Evolutionary conservation across 1,140 invertebrate species (phyloP).

Genomic region (Palaemon carinicauda): DNA sequence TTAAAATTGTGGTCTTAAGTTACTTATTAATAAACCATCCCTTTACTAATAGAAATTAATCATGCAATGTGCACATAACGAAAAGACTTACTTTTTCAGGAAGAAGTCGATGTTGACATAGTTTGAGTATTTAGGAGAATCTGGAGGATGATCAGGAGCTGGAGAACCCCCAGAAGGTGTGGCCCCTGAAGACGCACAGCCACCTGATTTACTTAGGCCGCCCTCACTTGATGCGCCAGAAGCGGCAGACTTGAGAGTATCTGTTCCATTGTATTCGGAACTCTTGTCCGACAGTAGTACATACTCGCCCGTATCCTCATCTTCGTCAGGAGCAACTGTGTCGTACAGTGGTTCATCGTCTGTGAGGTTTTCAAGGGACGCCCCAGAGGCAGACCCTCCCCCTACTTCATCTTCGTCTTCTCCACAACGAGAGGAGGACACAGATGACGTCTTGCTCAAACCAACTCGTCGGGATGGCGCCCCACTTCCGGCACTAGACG

Average conservation of each 20-base stretch:
- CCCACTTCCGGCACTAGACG: slow-evolving; percentile 38
- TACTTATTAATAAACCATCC: too few species aligned
- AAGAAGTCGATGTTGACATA: slow-evolving; percentile 62
- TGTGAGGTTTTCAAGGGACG: slow-evolving; percentile 51
- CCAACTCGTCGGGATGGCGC: slow-evolving; percentile 37
- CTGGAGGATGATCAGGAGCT: slow-evolving; percentile 24
- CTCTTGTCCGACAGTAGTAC: slow-evolving; percentile 70
- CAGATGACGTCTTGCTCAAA: slow-evolving; percentile 44
- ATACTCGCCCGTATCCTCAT: slow-evolving; percentile 76
- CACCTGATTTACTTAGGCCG: slow-evolving; percentile 60
- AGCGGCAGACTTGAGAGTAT: slow-evolving; percentile 56
- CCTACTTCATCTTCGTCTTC: slow-evolving; percentile 45
- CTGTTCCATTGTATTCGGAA: slow-evolving; percentile 50
- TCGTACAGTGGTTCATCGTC: slow-evolving; percentile 81
- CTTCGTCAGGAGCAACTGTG: slow-evolving; percentile 80
- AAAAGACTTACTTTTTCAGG: slow-evolving; percentile 56
- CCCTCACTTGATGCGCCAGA: slow-evolving; percentile 59
- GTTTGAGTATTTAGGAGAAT: slow-evolving; percentile 66
- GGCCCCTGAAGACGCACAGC: slow-evolving; percentile 61
- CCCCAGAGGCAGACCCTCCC: slow-evolving; percentile 42
- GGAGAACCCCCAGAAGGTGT: slow-evolving; percentile 67
- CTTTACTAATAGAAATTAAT: too few species aligned
- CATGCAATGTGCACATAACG: too few species aligned
- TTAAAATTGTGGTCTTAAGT: too few species aligned
- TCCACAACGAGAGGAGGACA: slow-evolving; percentile 49